phyloP scores from a whole-genome alignment of 2,888 invertebrate species.

The Diachrysia chrysitis region DNA sequence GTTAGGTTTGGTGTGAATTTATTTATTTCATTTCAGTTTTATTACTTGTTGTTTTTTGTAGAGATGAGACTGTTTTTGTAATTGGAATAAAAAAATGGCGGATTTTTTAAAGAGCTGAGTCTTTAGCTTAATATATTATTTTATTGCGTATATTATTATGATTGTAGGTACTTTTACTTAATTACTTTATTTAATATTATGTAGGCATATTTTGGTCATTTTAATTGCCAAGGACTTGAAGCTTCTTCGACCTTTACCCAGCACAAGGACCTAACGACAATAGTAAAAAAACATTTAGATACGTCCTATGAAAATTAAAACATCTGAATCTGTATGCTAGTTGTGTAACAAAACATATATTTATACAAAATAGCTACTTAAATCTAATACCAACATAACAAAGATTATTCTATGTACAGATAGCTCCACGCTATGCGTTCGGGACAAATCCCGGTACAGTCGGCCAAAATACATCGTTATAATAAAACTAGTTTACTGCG shows the following conservation, averaged over 20 bases:
- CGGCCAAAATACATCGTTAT: constrained; percentile 65
- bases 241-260: too few relatives aligned
- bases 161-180: too few relatives aligned
- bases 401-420: constrained; percentile 10
- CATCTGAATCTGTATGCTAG: too few relatives aligned
- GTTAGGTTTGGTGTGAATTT: constrained; percentile 75
- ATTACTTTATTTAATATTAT: too few relatives aligned
- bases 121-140: too few relatives aligned
- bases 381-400: not conserved
- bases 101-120: not conserved
- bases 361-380: not conserved
- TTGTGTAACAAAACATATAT: too few relatives aligned
- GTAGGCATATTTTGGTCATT: not conserved
- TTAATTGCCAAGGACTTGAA: not conserved
- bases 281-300: too few relatives aligned
- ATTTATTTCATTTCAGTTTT: constrained; percentile 80
- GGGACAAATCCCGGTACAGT: constrained; percentile 50
- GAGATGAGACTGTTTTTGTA: constrained; percentile 48
- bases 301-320: too few relatives aligned
- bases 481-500: constrained; percentile 68
- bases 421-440: constrained; percentile 47
- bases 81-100: not conserved
- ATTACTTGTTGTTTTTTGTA: constrained; percentile 65
- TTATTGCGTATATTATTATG: not conserved
- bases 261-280: too few relatives aligned